These are phyloP conservation scores for Melopsittacus undulatus DNA, from an alignment of 2,797 vertebrate species.

Conservation along the genomic window DNA sequence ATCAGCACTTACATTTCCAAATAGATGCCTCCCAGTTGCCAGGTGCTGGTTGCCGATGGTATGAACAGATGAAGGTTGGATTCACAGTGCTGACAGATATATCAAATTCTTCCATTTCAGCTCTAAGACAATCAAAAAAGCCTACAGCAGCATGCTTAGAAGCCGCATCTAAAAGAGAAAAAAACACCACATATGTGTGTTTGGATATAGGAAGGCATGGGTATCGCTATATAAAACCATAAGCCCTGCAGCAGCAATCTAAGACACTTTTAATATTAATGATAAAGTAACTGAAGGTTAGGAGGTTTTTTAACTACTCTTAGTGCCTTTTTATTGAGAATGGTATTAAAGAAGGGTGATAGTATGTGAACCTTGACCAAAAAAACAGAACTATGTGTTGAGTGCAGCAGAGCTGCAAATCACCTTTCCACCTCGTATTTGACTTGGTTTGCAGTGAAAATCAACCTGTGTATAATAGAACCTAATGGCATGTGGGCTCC, in stretches of 20 bases:
- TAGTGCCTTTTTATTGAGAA: background rate
- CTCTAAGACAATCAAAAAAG: constrained; percentile 94
- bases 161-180: constrained; percentile 83
- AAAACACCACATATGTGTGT: background rate
- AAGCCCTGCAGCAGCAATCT: background rate
- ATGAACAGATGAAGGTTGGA: constrained; percentile 89
- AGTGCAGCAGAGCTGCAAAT: background rate
- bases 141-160: constrained; percentile 93
- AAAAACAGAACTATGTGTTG: background rate
- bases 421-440: background rate
- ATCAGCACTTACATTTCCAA: constrained; percentile 83
- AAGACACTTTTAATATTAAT: background rate
- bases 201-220: background rate
- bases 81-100: constrained; percentile 91
- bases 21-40: constrained; percentile 78
- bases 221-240: background rate
- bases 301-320: background rate
- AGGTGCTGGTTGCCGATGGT: constrained; percentile 54
- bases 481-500: background rate
- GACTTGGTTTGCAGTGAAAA: background rate
- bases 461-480: background rate
- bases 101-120: constrained; percentile 92
- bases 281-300: background rate
- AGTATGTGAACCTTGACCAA: background rate
- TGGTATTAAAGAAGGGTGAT: background rate